Evolutionary conservation across 2,113 vertebrate species (phyloP).

Genomic region (Pteropus alecto): DNA sequence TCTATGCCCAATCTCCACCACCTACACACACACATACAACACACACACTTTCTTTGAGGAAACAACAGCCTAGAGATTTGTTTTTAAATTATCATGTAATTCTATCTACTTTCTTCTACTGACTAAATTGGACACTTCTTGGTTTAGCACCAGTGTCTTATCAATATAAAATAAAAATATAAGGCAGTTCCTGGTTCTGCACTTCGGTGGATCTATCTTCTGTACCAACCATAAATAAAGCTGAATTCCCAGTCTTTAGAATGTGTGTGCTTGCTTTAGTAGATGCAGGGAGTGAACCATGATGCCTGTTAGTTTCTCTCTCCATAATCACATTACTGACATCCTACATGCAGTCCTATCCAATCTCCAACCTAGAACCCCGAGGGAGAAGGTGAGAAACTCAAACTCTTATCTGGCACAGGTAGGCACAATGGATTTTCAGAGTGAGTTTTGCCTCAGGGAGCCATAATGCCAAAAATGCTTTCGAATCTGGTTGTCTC

Average conservation of each 20-base stretch:
- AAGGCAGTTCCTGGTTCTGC: background rate
- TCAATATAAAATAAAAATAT: background rate
- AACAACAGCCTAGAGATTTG: constrained; percentile 31
- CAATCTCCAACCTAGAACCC: background rate
- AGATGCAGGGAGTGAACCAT: background rate
- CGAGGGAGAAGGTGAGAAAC: background rate
- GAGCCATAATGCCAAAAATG: background rate
- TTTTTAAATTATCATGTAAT: constrained; percentile 23
- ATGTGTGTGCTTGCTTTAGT: constrained; percentile 7
- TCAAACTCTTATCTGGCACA: background rate
- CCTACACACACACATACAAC: too few species aligned
- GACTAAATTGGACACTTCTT: constrained; percentile 17
- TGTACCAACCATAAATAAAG: background rate
- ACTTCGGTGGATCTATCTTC: background rate
- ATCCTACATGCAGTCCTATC: background rate
- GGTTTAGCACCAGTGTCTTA: background rate
- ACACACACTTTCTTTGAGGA: background rate
- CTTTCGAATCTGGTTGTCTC: constrained; percentile 32
- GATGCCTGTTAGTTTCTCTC: background rate
- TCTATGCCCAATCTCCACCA: background rate
- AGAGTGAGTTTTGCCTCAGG: background rate
- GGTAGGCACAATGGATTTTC: background rate
- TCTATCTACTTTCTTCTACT: constrained; percentile 30
- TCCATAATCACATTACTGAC: background rate
- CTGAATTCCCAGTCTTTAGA: background rate